These are phyloP conservation scores for Eleginops maclovinus DNA, from an alignment of 2,113 vertebrate species.

Conservation along the genomic window DNA sequence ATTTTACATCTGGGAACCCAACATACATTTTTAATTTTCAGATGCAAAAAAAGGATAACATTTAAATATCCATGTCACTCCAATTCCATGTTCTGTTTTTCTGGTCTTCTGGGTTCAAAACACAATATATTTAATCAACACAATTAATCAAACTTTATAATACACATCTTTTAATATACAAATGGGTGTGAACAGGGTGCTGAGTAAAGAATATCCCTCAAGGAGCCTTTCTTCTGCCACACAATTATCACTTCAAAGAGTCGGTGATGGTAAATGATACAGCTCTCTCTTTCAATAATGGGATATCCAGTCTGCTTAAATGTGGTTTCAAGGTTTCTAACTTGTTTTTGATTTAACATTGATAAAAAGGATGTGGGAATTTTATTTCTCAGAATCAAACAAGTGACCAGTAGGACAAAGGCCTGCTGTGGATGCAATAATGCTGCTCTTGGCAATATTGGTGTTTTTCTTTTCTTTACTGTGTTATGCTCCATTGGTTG, in stretches of 20 bases:
- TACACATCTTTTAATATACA: too few relatives aligned
- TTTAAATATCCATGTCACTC: not conserved
- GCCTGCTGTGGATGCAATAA: not conserved
- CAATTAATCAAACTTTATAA: too few relatives aligned
- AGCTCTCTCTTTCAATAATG: not conserved
- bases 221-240: not conserved
- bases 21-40: too few relatives aligned
- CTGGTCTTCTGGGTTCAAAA: not conserved
- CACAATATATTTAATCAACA: too few relatives aligned
- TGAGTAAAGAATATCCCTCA: not conserved
- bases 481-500: not conserved
- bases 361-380: too few relatives aligned
- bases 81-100: not conserved
- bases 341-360: not conserved
- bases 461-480: too few relatives aligned
- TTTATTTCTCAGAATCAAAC: not conserved
- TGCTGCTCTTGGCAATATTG: not conserved
- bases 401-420: not conserved
- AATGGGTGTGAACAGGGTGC: not conserved
- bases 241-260: not conserved
- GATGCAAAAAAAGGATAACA: not conserved
- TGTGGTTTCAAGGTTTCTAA: not conserved
- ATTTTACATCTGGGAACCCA: not conserved
- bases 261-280: slow-evolving; percentile 12
- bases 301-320: not conserved